Base-by-base conservation (phyloP, 2,888 invertebrate genomes). In the Dugesia japonica region DNA sequence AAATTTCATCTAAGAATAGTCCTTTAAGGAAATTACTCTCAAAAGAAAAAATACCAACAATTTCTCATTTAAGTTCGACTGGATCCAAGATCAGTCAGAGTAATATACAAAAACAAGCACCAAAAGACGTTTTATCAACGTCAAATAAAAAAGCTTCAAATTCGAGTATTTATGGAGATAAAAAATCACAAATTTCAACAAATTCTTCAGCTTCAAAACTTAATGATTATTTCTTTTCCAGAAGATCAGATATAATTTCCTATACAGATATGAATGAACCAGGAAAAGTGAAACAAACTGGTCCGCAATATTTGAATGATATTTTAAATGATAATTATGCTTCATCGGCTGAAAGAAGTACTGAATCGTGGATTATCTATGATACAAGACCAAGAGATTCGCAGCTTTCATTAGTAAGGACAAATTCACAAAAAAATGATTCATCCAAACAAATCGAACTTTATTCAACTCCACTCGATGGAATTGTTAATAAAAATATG, bases 211-310 rank as follows among this genome's bases (percentile, higher is more conserved):
- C 23, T 4, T 56, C 56, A 4, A 56, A 56, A 56, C 4, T 56
- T 23, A 56, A 56, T n/a, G 56, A 56, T 56, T 56, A 56, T 56
- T 56, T 56, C 23, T 56, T 56, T 56, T 56, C 56, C 4, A 56
- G 56, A 56, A 56, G 23, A n/a, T 20, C 56, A 9, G 56, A 56
- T 13, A n/a, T 56, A 4, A 56, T 56, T n/a, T 56, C 56, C n/a
- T 56, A 56, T n/a, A 20, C 56, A 56, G 56, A 56, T n/a, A 56
- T 56, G 23, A 23, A 56, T 20, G 56, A 56, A 20, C 56, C 56
- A 7, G 56, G 20, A 13, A 56, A 56, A 56, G 20, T 20, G 1
- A 56, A 56, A n/a, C n/a, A 56, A 23, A 56, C 56, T 56, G 56
- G 56, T n/a, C n/a, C 20, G 17, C 56, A 56, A 56, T 23, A 56